Conservation (phyloP, 1,140 invertebrate species). For the Drosophila ogumai region DNA sequence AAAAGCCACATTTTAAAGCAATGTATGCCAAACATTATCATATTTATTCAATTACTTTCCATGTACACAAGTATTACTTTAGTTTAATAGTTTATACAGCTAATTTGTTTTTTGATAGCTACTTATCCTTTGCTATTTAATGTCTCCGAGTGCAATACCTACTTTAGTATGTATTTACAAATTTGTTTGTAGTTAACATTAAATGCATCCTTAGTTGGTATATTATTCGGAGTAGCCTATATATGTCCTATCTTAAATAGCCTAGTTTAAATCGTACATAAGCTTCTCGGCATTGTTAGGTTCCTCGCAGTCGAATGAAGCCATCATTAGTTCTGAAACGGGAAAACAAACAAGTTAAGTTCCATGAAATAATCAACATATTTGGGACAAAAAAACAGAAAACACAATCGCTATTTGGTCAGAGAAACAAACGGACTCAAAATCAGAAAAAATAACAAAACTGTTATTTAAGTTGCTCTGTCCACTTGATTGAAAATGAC, state of each 20-base stretch:
- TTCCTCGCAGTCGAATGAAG: constrained; percentile 82
- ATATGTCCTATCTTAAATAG: not conserved
- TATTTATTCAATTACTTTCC: constrained; percentile 40
- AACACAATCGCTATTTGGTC: constrained; percentile 16
- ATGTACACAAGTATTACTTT: constrained; percentile 12
- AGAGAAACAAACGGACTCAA: constrained; percentile 20
- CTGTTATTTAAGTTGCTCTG: constrained; percentile 60
- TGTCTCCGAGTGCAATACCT: constrained; percentile 8
- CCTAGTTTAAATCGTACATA: constrained; percentile 82
- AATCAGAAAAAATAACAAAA: constrained; percentile 47
- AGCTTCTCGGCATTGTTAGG: constrained; percentile 83
- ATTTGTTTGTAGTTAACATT: constrained; percentile 27
- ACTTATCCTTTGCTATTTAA: constrained; percentile 31
- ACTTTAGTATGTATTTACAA: constrained; percentile 35
- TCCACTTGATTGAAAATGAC: constrained; percentile 71
- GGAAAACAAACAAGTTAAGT: constrained; percentile 10
- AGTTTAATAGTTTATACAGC: constrained; percentile 16
- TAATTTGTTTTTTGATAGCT: constrained; percentile 26
- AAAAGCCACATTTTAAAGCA: not conserved
- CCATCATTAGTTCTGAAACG: constrained; percentile 83
- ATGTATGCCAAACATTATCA: constrained; percentile 31
- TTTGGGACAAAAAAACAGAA: not conserved
- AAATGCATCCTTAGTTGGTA: constrained; percentile 42
- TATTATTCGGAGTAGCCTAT: constrained; percentile 9
- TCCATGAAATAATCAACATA: constrained; percentile 16